Conservation (phyloP, 2,888 invertebrate genomes). For the Andrena marginata region DNA sequence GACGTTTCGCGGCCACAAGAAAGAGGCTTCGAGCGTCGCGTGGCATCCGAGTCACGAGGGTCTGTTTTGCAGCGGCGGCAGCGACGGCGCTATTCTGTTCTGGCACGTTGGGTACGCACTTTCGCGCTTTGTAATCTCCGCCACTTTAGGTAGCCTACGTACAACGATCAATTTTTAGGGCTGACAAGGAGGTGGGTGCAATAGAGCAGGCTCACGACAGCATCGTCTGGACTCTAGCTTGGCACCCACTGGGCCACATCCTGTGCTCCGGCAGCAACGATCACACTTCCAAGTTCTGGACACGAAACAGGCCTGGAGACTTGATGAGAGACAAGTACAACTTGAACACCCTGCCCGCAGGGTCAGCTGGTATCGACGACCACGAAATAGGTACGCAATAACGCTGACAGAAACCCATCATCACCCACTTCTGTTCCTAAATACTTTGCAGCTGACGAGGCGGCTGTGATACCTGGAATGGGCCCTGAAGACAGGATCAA, state of each 20-base stretch:
- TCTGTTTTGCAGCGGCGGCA: conserved; percentile 98
- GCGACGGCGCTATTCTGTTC: conserved; percentile 99
- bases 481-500: conserved; percentile 98
- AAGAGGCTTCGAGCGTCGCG: conserved; percentile 98
- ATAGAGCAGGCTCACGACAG: conserved; percentile 99
- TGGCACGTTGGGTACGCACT: conserved; percentile 97
- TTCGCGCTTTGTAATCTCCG: neutral
- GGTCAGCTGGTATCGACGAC: conserved; percentile 90
- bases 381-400: conserved; percentile 87
- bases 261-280: conserved; percentile 99
- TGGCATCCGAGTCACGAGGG: conserved; percentile 99
- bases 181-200: conserved; percentile 98
- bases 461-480: conserved; percentile 96
- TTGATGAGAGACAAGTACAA: conserved; percentile 99
- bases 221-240: conserved; percentile 99
- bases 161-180: conserved; percentile 86
- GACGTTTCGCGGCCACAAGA: conserved; percentile 99
- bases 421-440: neutral
- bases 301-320: conserved; percentile 99
- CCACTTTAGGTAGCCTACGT: conserved; percentile 37
- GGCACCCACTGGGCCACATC: conserved; percentile 99
- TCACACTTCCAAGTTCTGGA: conserved; percentile 99
- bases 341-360: conserved; percentile 95
- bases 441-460: conserved; percentile 88
- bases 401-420: neutral